Evolutionary conservation across 1,140 invertebrate species (phyloP).

Genomic region (Lutraria rhynchaena): DNA sequence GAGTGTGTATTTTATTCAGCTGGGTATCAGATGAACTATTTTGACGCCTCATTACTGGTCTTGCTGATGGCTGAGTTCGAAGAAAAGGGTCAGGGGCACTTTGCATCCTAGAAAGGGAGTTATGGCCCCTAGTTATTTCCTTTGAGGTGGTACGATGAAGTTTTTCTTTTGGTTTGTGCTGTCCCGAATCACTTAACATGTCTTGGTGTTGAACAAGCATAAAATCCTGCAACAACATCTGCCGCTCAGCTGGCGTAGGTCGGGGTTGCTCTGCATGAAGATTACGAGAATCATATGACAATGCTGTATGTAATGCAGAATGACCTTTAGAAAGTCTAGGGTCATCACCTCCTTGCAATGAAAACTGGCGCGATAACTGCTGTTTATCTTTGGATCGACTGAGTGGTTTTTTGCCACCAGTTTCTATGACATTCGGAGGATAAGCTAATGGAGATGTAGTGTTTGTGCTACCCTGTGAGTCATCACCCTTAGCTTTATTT

Average conservation of each 20-base stretch:
- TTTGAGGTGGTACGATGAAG: not conserved
- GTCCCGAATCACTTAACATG: not conserved
- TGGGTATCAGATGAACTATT: slow-evolving; percentile 87
- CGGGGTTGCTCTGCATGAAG: not conserved
- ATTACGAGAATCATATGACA: slow-evolving; percentile 55
- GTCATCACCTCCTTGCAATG: slow-evolving; percentile 90
- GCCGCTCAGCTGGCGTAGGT: not conserved
- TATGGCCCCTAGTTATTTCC: slow-evolving; percentile 52
- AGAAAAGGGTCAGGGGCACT: slow-evolving; percentile 65
- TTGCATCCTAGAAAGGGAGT: slow-evolving; percentile 65
- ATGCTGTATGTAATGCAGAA: slow-evolving; percentile 38
- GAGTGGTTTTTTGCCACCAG: slow-evolving; percentile 16
- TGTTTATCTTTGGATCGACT: slow-evolving; percentile 37
- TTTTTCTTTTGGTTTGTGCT: not conserved
- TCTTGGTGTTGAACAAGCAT: slow-evolving; percentile 26
- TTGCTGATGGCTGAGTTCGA: slow-evolving; percentile 23
- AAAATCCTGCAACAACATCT: slow-evolving; percentile 3
- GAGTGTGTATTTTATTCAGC: slow-evolving; percentile 82
- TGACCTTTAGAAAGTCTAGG: slow-evolving; percentile 84
- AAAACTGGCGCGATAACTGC: slow-evolving; percentile 75
- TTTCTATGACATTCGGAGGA: slow-evolving; percentile 13
- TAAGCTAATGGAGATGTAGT: slow-evolving; percentile 16
- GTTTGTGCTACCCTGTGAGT: slow-evolving; percentile 40
- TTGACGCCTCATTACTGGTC: slow-evolving; percentile 70
- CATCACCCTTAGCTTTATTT: slow-evolving; percentile 52